Evolutionary conservation across 2,888 invertebrate genomes (phyloP).

Genomic region (Napeogenes sylphis): DNA sequence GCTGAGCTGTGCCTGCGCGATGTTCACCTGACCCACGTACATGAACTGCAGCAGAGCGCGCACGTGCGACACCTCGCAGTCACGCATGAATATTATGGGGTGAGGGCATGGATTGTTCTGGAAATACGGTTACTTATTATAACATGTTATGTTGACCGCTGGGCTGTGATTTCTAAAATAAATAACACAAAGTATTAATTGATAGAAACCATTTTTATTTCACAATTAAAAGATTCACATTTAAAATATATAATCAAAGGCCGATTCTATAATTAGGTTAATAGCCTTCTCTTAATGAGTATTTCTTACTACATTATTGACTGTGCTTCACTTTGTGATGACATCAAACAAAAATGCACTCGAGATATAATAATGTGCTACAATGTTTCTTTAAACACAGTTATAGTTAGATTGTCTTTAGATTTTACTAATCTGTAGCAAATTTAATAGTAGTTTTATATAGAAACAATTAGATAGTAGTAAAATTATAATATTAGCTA

Average conservation of each 20-base stretch:
- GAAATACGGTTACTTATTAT: constrained; percentile 45
- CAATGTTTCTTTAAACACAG: background rate
- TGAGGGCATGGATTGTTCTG: constrained; percentile 91
- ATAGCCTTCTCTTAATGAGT: constrained; percentile 24
- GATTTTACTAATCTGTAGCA: background rate
- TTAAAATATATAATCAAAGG: constrained; percentile 8
- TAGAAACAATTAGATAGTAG: too few relatives aligned
- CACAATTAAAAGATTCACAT: constrained; percentile 1
- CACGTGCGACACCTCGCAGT: constrained; percentile 87
- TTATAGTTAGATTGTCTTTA: background rate
- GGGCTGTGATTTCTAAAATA: too few relatives aligned
- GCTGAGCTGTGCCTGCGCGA: constrained; percentile 86
- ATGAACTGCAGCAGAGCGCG: constrained; percentile 89
- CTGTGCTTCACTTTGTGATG: constrained; percentile 10
- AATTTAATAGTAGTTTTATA: too few relatives aligned
- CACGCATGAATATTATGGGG: constrained; percentile 90
- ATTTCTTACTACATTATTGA: constrained; percentile 12
- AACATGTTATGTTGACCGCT: background rate
- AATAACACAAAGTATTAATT: background rate
- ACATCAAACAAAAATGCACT: constrained; percentile 12
- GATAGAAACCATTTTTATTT: constrained; percentile 3
- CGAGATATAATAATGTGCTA: background rate
- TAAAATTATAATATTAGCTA: too few relatives aligned
- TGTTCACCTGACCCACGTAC: constrained; percentile 91
- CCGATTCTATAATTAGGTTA: constrained; percentile 23